A percentile compares a stretch with the other conserved stretches of the same genome.
phyloP scores from a whole-genome alignment of 2,113 vertebrate genomes.

The Protobothrops mucrosquamatus region DNA sequence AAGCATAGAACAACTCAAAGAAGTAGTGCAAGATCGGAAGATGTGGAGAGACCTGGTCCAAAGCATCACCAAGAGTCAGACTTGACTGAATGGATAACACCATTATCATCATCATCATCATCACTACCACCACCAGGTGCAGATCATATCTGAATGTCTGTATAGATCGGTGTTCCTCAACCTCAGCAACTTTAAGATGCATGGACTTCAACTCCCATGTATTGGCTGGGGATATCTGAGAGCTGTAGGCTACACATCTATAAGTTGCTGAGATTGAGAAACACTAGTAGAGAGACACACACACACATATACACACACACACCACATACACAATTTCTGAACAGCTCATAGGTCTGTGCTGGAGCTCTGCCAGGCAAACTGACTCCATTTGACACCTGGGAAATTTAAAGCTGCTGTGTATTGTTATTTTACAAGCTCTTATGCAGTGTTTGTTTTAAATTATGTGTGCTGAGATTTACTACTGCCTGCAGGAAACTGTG shows the following conservation, averaged over 20 bases:
- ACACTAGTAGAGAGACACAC: neutral
- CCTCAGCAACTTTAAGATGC: neutral
- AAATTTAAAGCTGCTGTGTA: slow-evolving; percentile 44
- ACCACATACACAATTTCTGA: neutral
- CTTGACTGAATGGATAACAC: neutral
- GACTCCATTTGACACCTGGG: slow-evolving; percentile 33
- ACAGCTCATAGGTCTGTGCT: slow-evolving; percentile 15
- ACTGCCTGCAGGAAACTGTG: slow-evolving; percentile 38
- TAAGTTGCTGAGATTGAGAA: neutral
- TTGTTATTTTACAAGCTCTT: slow-evolving; percentile 59
- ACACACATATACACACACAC: neutral
- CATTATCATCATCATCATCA: no score
- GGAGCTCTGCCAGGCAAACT: slow-evolving; percentile 31
- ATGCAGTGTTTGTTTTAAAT: slow-evolving; percentile 52
- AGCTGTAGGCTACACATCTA: neutral
- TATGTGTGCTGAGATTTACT: slow-evolving; percentile 54
- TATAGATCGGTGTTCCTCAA: neutral
- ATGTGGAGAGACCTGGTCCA: neutral
- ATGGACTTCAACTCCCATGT: no score
- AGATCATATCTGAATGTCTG: neutral
- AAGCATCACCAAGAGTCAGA: neutral
- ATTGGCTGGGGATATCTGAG: neutral
- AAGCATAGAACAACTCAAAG: no score
- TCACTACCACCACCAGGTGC: no score
- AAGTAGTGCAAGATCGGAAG: neutral